These are phyloP conservation scores for Lepidothrix coronata DNA, from an alignment of 2,113 vertebrate species.

Conservation along the genomic window DNA sequence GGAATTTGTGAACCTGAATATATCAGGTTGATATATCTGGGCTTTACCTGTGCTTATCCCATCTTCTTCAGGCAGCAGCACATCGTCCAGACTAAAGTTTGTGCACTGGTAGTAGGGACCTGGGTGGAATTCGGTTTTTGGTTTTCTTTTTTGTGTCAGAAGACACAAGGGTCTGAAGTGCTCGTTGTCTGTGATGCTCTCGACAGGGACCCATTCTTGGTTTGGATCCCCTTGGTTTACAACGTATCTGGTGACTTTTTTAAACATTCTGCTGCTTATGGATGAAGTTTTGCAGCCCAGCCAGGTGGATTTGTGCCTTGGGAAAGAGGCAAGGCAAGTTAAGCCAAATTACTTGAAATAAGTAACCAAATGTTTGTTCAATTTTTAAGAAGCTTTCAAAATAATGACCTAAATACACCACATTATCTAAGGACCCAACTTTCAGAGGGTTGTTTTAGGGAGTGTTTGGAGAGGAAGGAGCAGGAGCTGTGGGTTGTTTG, in stretches of 20 bases:
- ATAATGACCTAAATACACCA: too few species aligned
- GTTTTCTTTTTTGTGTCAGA: fast-evolving
- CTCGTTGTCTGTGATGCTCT: background rate
- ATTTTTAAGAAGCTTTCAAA: background rate
- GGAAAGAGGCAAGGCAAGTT: background rate
- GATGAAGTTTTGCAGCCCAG: background rate
- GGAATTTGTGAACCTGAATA: background rate
- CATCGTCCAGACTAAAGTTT: background rate
- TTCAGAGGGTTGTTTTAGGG: background rate
- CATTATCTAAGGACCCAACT: background rate
- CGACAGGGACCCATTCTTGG: fast-evolving
- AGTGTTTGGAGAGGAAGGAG: background rate
- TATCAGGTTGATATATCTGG: background rate
- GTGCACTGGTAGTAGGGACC: fast-evolving
- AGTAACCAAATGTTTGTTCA: background rate
- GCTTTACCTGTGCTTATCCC: background rate
- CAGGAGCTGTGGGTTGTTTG: background rate
- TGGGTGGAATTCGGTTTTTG: fast-evolving
- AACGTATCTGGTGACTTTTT: background rate
- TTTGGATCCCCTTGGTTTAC: background rate
- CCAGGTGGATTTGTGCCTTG: background rate
- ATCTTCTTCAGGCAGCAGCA: background rate
- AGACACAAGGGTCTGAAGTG: background rate
- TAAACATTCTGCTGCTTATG: background rate
- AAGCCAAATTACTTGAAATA: background rate